These are phyloP conservation scores for Lagria hirta DNA, from an alignment of 2,888 invertebrate genomes.

Conservation along the genomic window DNA sequence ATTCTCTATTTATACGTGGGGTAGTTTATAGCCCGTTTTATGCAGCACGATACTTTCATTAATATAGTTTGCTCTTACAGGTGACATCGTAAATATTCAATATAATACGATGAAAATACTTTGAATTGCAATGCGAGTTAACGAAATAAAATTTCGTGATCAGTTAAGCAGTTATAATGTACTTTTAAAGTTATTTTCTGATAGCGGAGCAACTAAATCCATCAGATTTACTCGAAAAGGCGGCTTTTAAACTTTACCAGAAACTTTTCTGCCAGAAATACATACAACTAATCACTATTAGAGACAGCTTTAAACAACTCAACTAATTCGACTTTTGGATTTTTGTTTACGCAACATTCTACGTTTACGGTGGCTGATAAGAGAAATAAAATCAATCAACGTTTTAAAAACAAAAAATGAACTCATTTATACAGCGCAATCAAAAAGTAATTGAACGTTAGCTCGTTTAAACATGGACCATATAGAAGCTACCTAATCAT, in stretches of 20 bases:
- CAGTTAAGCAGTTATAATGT: slow-evolving; percentile 14
- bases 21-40: slow-evolving; percentile 20
- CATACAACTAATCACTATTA: slow-evolving; percentile 12
- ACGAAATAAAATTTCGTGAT: slow-evolving; percentile 10
- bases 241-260: slow-evolving; percentile 9
- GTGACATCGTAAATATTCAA: slow-evolving; percentile 13
- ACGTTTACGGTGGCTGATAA: no score
- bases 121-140: slow-evolving; percentile 4
- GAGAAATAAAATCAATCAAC: no score
- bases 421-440: no score
- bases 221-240: slow-evolving; percentile 17
- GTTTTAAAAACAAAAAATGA: no score
- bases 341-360: no score
- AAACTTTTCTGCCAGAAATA: slow-evolving; percentile 16
- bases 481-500: no score
- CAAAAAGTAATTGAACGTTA: no score
- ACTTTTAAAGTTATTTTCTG: slow-evolving; percentile 16
- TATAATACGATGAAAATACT: slow-evolving; percentile 4
- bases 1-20: slow-evolving; percentile 17
- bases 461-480: no score
- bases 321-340: no score
- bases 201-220: slow-evolving; percentile 11
- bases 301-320: no score
- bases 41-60: slow-evolving; percentile 18
- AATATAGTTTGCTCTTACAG: slow-evolving; percentile 14